Percentiles rank a stretch among this genome's conserved stretches.
phyloP scores from a whole-genome alignment of 2,113 vertebrate species.

The Crypturellus undulatus region DNA sequence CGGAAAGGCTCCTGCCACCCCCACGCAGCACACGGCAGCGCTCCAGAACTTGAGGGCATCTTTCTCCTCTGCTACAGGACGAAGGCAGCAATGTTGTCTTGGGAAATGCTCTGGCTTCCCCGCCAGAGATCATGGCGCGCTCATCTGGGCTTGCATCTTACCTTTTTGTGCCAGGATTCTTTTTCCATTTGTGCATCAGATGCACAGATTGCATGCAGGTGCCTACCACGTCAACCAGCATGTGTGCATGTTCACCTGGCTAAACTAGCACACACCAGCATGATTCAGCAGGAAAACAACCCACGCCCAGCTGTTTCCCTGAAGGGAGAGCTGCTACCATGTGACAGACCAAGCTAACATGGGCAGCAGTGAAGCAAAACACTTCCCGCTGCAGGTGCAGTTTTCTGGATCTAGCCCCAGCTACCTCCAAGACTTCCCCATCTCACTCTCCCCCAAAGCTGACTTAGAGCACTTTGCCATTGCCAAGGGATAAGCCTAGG shows the following conservation, averaged over 20 bases:
- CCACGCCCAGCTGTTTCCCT: neutral
- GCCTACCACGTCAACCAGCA: neutral
- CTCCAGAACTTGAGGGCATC: neutral
- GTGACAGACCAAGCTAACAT: fast-evolving
- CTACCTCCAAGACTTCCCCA: neutral
- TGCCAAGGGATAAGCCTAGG: neutral
- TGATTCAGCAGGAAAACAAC: neutral
- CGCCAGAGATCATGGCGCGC: neutral
- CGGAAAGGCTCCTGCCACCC: fast-evolving
- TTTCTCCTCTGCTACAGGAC: neutral
- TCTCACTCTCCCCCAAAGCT: neutral
- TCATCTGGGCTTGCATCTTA: neutral
- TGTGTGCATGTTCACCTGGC: fast-evolving
- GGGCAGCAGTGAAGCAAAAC: neutral
- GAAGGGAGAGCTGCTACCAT: neutral
- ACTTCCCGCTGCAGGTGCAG: neutral
- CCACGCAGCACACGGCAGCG: neutral
- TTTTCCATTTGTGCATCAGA: neutral
- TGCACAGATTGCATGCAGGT: neutral
- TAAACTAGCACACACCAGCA: neutral
- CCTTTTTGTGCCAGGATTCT: neutral
- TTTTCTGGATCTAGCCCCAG: neutral
- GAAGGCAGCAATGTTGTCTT: too few relatives aligned
- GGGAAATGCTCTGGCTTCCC: neutral
- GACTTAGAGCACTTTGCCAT: neutral